Conservation (phyloP, 30 jellyfish, hydroid and myxozoan genomes). For the Chrysaora quinquecirrha region DNA sequence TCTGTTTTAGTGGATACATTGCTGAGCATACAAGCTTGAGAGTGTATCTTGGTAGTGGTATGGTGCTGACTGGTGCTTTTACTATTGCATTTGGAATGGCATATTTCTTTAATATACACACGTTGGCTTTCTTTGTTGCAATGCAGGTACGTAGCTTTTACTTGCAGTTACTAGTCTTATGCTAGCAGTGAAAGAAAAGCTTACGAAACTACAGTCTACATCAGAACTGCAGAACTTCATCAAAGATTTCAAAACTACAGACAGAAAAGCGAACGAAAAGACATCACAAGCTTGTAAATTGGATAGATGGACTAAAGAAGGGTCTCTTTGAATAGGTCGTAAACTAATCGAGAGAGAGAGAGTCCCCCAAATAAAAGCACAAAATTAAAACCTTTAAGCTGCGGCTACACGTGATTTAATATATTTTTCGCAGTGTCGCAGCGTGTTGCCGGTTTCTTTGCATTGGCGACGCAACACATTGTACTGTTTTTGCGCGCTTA, state of each 20-base stretch:
- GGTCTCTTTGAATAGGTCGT: no score
- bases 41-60: conserved; percentile 76
- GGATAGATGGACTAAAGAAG: no score
- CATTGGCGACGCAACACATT: no score
- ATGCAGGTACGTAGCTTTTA: conserved; percentile 61
- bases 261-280: not conserved
- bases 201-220: not conserved
- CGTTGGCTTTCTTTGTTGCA: conserved; percentile 64
- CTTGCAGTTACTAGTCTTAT: no score
- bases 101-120: conserved; percentile 77
- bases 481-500: no score
- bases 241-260: not conserved
- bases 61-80: conserved; percentile 83
- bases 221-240: not conserved
- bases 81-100: conserved; percentile 91
- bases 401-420: no score
- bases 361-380: no score
- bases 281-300: not conserved
- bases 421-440: no score
- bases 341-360: no score
- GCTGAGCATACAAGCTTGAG: conserved; percentile 97
- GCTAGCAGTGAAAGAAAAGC: not conserved
- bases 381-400: no score
- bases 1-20: conserved; percentile 97
- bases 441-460: no score